phyloP scores from a whole-genome alignment of 1,140 invertebrate genomes.

The Heterodera schachtii region DNA sequence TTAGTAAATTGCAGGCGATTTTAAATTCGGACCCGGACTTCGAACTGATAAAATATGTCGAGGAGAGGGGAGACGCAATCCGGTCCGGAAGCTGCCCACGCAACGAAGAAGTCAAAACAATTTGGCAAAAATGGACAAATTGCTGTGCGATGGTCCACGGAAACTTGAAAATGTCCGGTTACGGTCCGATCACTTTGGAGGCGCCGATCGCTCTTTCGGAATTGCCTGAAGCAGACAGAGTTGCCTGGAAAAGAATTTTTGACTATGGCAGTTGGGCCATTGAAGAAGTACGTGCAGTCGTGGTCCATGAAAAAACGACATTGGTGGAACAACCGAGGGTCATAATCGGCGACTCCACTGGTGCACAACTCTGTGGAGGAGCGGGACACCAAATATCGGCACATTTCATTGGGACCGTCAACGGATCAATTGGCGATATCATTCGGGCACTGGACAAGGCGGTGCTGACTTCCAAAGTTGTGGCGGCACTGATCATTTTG shows the following conservation, averaged over 20 bases:
- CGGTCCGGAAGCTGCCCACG: not conserved
- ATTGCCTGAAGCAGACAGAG: not conserved
- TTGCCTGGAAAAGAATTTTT: not conserved
- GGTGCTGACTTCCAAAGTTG: not conserved
- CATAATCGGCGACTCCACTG: not conserved
- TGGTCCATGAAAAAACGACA: not conserved
- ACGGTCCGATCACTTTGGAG: not conserved
- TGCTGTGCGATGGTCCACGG: not conserved
- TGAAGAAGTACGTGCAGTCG: not conserved
- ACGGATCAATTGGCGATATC: not conserved
- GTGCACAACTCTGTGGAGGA: not conserved
- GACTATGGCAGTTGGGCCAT: not conserved
- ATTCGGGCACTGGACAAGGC: not conserved
- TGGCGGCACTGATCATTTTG: not conserved
- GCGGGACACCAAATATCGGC: not conserved
- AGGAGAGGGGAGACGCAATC: not conserved
- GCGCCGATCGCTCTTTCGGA: not conserved
- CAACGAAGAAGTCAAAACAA: not conserved
- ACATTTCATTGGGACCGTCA: not conserved
- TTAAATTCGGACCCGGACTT: not conserved
- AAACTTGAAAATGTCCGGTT: not conserved
- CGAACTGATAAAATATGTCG: constrained; percentile 13
- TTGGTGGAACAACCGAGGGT: not conserved
- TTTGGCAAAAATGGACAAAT: not conserved
- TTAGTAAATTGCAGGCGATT: not conserved